A percentile compares a stretch with the other conserved stretches of the same genome.
Evolutionary conservation across 2,797 vertebrate species (phyloP).

Genomic region (Lutjanus campechanus): DNA sequence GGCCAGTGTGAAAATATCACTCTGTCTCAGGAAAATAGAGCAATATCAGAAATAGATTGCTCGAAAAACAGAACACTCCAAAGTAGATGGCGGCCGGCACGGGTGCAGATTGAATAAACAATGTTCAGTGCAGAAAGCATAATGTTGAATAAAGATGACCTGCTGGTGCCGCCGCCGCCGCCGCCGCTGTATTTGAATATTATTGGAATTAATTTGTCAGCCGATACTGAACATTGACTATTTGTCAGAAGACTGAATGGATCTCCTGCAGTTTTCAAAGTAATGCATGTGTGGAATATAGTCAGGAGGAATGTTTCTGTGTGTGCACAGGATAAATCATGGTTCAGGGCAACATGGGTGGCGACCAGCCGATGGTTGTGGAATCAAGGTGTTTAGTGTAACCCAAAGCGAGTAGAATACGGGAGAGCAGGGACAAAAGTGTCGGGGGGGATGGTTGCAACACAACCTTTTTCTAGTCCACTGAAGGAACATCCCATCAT

Average conservation of each 20-base stretch:
- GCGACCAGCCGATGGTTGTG: slow-evolving; percentile 8
- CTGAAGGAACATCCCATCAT: too few species aligned
- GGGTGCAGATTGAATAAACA: slow-evolving; percentile 79
- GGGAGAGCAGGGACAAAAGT: too few species aligned
- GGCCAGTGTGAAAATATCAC: slow-evolving; percentile 74
- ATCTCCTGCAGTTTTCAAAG: slow-evolving; percentile 58
- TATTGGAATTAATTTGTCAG: slow-evolving; percentile 79
- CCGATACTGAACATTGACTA: slow-evolving; percentile 67
- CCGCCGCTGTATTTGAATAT: slow-evolving; percentile 68
- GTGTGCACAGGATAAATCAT: slow-evolving; percentile 44
- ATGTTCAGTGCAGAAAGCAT: slow-evolving; percentile 71
- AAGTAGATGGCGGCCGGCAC: slow-evolving; percentile 65
- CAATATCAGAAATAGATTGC: slow-evolving; percentile 82
- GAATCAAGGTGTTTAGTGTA: slow-evolving; percentile 10
- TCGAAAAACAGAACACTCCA: slow-evolving; percentile 75
- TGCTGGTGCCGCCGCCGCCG: slow-evolving; percentile 47
- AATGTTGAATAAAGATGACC: slow-evolving; percentile 80
- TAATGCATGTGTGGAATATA: slow-evolving; percentile 41
- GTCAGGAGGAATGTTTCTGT: slow-evolving; percentile 23
- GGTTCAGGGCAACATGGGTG: slow-evolving; percentile 27
- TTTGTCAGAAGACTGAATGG: slow-evolving; percentile 65
- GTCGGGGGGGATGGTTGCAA: too few species aligned
- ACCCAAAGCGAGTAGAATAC: neutral
- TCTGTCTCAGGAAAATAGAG: slow-evolving; percentile 78
- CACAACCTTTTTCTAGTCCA: too few species aligned